Base-by-base conservation (phyloP, 2,113 vertebrate genomes). In the Sclerurus mexicanus region DNA sequence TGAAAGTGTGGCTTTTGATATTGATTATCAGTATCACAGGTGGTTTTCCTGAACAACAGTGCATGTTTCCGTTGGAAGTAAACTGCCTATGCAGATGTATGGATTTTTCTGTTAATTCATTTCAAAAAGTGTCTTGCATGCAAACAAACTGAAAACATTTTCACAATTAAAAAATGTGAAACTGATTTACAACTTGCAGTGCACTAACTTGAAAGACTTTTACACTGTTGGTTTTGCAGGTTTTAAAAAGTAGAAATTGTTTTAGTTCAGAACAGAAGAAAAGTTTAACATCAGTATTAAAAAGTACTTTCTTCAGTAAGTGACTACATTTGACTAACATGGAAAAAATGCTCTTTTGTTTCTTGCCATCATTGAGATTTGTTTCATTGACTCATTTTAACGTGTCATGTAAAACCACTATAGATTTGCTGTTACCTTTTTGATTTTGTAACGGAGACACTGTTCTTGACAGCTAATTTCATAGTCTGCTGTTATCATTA, bases 141-240 rank as follows among this genome's bases (percentile, higher is more conserved):
- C 4, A 1, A 86, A 76, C 50, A 78, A 93, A 84, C 56, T 53
- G 33, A 79, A 87, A 96, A 62, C 30, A 35, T 73, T 89, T 96
- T 93, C 89, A 71, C 85, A 42, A 4, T 93, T 16, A 68, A 78
- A 63, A 90, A 85, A 90, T 27, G 19, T 92, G 81, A 77, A 96
- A 85, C 52, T 95, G 86, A 77, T 89, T 91, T 96, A 59, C 72
- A 84, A 46, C 63, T 95, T 96, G 68, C 59, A 75, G 82, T 93
- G 68, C 93, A 74, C 91, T 94, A 95, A 96, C 95, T 93, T 94
- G 82, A 92, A 94, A 95, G 95, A 91, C 78, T 94, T 80, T 90
- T 77, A 96, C 85, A 30, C 90, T 95, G 87, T 96, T 97, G 94
- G 87, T 94, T 97, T 95, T 97, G 92, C 96, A 95, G 95, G 79